phyloP scores from a whole-genome alignment of 2,888 invertebrate species.

The Drosophila limbata region DNA sequence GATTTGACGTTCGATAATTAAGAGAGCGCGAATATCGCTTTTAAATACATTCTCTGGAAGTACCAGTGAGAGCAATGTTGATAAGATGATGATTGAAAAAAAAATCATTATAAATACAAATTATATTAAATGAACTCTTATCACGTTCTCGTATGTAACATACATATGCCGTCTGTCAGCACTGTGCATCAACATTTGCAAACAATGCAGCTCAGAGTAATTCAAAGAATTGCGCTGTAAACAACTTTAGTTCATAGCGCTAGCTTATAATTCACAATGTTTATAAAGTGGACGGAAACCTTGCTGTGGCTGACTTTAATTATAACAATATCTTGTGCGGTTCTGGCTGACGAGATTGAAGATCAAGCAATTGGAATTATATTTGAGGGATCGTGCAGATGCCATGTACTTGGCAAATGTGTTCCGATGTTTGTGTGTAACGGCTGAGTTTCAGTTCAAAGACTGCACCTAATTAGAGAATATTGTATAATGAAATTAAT shows the following conservation, averaged over 20 bases:
- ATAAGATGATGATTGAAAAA: neutral
- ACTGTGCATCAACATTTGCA: constrained; percentile 1
- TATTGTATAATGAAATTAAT: neutral
- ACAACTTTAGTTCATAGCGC: neutral
- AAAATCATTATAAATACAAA: neutral
- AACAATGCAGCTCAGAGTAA: neutral
- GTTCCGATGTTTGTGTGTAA: neutral
- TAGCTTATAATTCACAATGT: constrained; percentile 6
- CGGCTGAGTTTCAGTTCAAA: neutral
- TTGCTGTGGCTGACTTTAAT: neutral
- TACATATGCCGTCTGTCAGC: neutral
- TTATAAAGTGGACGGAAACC: neutral
- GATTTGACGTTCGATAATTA: neutral
- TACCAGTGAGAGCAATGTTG: neutral
- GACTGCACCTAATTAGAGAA: no score
- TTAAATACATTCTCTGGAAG: neutral
- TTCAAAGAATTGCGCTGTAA: neutral
- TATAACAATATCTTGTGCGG: neutral
- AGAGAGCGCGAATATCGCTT: neutral
- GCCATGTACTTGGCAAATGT: constrained; percentile 7
- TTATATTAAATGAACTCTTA: constrained; percentile 1
- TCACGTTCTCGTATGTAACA: neutral
- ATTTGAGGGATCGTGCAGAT: constrained; percentile 16
- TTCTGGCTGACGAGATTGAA: neutral
- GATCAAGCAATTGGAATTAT: neutral